A percentile compares a stretch with the other conserved stretches of the same genome.
Conservation (phyloP, 1,140 invertebrate genomes). For the Drosophila mauritiana region DNA sequence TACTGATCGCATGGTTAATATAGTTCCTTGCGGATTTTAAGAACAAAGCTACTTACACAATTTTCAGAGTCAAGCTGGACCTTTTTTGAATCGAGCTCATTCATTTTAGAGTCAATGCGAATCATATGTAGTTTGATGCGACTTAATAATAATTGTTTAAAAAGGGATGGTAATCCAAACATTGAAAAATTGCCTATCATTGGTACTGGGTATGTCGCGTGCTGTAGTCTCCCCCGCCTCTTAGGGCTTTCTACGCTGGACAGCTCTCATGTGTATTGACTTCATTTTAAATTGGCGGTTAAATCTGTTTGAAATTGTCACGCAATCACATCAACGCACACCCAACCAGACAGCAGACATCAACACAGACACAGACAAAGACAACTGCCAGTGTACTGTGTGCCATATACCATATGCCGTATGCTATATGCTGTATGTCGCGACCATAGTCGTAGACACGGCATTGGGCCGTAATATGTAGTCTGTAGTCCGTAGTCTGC, state of each 20-base stretch:
- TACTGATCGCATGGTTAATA: conserved; percentile 1
- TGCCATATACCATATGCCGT: not conserved
- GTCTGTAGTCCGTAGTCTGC: conserved; percentile 1
- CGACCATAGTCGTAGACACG: not conserved
- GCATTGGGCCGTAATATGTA: conserved; percentile 10
- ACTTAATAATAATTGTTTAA: no score
- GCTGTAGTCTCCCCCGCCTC: conserved; percentile 1
- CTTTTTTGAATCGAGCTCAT: no score
- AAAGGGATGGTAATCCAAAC: no score
- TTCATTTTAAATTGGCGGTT: conserved; percentile 84
- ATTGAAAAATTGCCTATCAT: no score
- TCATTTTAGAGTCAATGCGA: no score
- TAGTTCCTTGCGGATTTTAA: not conserved
- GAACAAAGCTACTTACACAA: no score
- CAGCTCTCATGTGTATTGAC: conserved; percentile 73
- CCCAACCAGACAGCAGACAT: conserved; percentile 49
- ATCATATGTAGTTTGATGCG: no score
- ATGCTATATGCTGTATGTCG: not conserved
- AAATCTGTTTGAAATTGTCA: conserved; percentile 84
- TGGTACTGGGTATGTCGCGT: conserved; percentile 4
- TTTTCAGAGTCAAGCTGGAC: no score
- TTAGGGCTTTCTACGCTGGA: conserved; percentile 15
- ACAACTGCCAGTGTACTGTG: conserved; percentile 17
- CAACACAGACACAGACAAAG: conserved; percentile 21
- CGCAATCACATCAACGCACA: conserved; percentile 69